A percentile compares a stretch with the other conserved stretches of the same genome.
These are phyloP conservation scores for Platichthys stellatus DNA, from an alignment of 2,113 vertebrate species.

Conservation along the genomic window DNA sequence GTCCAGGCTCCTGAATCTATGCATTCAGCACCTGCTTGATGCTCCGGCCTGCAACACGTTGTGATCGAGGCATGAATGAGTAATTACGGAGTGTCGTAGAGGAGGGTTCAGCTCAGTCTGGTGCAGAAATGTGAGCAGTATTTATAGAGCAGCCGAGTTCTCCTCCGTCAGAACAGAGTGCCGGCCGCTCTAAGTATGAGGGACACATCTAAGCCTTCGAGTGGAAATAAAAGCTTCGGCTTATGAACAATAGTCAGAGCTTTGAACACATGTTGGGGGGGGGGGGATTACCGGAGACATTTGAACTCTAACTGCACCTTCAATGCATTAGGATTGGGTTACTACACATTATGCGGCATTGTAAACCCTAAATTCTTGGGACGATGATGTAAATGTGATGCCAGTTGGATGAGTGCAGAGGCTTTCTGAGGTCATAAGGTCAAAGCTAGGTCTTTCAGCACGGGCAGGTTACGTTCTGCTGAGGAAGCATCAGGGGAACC, in stretches of 20 bases:
- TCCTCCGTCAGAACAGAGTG: conserved; percentile 21
- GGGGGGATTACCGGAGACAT: conserved; percentile 46
- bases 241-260: conserved; percentile 58
- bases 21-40: background rate
- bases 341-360: conserved; percentile 16
- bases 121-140: conserved; percentile 46
- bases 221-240: conserved; percentile 52
- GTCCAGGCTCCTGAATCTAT: conserved; percentile 1
- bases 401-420: conserved; percentile 11
- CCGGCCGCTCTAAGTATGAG: conserved; percentile 36
- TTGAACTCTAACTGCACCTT: conserved; percentile 51
- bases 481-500: too few relatives aligned
- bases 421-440: background rate
- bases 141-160: conserved; percentile 20
- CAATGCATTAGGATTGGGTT: conserved; percentile 56
- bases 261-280: conserved; percentile 51
- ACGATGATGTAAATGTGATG: conserved; percentile 12
- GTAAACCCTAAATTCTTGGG: conserved; percentile 22
- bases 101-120: conserved; percentile 13
- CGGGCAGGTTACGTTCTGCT: background rate
- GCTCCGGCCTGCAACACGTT: background rate
- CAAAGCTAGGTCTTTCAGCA: background rate
- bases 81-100: conserved; percentile 40
- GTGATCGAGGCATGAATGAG: conserved; percentile 55
- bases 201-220: conserved; percentile 57